These are phyloP conservation scores for Heliconius himera DNA, from an alignment of 1,140 invertebrate genomes.

Conservation along the genomic window DNA sequence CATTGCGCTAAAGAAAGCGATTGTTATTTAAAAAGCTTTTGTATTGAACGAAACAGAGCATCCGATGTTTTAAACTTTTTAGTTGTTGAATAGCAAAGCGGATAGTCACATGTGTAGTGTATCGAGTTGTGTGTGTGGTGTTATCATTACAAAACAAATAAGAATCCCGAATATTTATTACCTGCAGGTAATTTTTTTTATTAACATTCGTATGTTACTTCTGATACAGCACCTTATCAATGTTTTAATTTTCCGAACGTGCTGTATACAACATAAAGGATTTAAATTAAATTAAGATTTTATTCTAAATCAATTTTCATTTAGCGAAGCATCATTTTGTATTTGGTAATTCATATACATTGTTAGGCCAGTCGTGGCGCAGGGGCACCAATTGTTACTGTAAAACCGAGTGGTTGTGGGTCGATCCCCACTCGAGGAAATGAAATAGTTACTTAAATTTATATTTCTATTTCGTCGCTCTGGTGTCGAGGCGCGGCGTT, in stretches of 20 bases:
- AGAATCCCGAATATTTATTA: not conserved
- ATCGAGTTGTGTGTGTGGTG: conserved; percentile 33
- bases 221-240: not conserved
- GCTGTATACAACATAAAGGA: not conserved
- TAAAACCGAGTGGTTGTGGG: too few relatives aligned
- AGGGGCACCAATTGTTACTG: too few relatives aligned
- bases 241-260: not conserved
- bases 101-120: conserved; percentile 63
- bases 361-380: too few relatives aligned
- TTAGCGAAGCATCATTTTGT: too few relatives aligned
- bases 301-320: not conserved
- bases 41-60: conserved; percentile 61
- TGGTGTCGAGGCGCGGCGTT: too few relatives aligned
- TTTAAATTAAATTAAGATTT: not conserved
- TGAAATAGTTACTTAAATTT: too few relatives aligned
- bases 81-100: conserved; percentile 63
- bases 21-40: conserved; percentile 66
- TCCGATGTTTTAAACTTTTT: conserved; percentile 68
- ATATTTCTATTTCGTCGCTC: too few relatives aligned
- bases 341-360: too few relatives aligned
- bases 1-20: conserved; percentile 72
- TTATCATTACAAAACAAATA: conserved; percentile 6
- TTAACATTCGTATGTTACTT: not conserved
- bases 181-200: conserved; percentile 19
- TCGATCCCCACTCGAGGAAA: too few relatives aligned